Evolutionary conservation across 2,113 vertebrate species (phyloP).

Genomic region (Platichthys flesus): DNA sequence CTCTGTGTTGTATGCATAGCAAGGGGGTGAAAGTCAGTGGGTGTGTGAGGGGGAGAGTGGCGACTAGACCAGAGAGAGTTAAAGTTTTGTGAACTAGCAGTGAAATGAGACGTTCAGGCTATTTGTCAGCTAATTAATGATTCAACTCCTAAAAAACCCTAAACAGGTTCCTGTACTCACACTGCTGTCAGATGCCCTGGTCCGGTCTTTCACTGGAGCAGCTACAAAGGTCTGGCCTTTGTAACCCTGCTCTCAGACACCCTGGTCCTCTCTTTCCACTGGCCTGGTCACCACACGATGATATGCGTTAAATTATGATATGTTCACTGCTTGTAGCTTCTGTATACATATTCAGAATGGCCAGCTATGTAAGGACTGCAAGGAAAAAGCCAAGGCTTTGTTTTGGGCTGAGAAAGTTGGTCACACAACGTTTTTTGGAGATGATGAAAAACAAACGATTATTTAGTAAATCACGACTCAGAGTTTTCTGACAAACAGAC

Average conservation of each 20-base stretch:
- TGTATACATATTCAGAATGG: background rate
- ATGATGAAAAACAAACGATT: conserved; percentile 40
- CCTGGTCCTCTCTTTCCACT: no score
- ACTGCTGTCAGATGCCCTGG: background rate
- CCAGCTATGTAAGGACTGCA: background rate
- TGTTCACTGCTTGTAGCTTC: background rate
- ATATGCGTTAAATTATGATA: background rate
- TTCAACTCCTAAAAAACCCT: background rate
- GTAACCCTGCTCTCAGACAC: no score
- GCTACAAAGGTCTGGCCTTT: no score
- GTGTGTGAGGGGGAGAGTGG: background rate
- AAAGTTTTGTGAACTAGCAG: background rate
- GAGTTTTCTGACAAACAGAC: conserved; percentile 43
- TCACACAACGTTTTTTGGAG: conserved; percentile 15
- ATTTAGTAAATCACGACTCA: conserved; percentile 58
- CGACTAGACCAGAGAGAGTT: background rate
- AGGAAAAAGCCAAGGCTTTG: background rate
- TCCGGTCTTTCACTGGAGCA: background rate
- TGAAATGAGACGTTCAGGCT: background rate
- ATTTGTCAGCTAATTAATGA: background rate
- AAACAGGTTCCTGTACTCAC: background rate
- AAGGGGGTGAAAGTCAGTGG: background rate
- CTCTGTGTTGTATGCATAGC: background rate
- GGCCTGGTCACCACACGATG: no score
- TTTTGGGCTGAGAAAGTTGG: conserved; percentile 1